Conservation (phyloP, 2,797 vertebrate genomes). For the Rousettus madagascariensis region DNA sequence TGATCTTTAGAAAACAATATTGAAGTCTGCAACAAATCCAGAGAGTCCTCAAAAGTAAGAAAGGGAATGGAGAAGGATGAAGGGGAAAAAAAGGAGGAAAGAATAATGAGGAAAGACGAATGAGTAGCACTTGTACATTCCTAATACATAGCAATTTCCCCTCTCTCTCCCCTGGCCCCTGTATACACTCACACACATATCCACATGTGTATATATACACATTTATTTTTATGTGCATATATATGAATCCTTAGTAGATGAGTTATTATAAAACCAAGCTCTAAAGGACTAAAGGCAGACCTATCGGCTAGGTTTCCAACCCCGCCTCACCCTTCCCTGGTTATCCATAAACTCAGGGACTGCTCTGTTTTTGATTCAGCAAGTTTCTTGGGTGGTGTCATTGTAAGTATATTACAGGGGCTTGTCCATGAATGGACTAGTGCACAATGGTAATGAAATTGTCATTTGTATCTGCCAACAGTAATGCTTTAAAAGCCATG, state of each 20-base stretch:
- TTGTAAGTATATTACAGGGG: not conserved
- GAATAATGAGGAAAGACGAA: not conserved
- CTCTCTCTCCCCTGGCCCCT: not conserved
- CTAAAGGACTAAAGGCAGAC: not conserved
- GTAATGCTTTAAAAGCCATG: not conserved
- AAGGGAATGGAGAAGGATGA: not conserved
- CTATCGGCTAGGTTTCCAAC: not conserved
- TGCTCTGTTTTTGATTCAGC: not conserved
- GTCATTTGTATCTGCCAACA: not conserved
- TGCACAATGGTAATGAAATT: not conserved
- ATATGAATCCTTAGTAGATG: not conserved
- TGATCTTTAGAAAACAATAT: slow-evolving; percentile 15
- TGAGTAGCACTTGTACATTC: not conserved
- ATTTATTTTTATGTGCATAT: not conserved
- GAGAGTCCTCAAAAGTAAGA: not conserved
- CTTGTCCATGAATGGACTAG: not conserved
- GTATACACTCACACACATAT: too few relatives aligned
- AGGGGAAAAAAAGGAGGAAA: not conserved
- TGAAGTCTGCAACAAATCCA: not conserved
- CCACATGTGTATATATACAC: not conserved
- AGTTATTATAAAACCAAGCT: not conserved
- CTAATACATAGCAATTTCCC: not conserved
- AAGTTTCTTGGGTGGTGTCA: not conserved
- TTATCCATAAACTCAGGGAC: not conserved
- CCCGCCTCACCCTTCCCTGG: not conserved